Evolutionary conservation across 92 coral and sea anemone genomes (phyloP), one percentile per base, ranked within the genome.

Genomic region (Actinernus sp.): DNA sequence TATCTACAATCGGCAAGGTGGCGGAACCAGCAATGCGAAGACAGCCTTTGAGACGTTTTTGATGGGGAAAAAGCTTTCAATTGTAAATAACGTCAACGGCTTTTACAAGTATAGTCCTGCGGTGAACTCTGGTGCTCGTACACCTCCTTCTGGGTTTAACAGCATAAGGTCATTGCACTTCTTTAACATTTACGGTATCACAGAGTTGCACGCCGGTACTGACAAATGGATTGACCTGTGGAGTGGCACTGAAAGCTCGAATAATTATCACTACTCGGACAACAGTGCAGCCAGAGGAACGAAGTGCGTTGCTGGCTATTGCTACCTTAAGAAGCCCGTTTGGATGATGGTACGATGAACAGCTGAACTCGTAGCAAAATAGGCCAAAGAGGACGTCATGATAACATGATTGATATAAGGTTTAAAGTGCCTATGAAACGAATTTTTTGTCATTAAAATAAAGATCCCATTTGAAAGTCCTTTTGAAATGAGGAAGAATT

Each of bases 301-400:
- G 27, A 84, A 84, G 37, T 84, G 90, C 34, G 64, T 84, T 47
- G 90, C 90, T 6, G 90, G 90, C 49, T 85, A 85, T 74, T 83
- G 90, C 25, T 57, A 56, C 22, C 83, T 59, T 65, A 36, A 61
- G 32, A 83, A 72, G 33, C 90, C 90, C 0, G 63, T 83, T 52
- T 83, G 90, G 90, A 32, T 83, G 31, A 83, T 83, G 90, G 90
- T 83, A 25, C 90, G 90, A 29, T 82, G n/a, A n/a, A n/a, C n/a
- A n/a, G n/a, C n/a, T n/a, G n/a, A n/a, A n/a, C n/a, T n/a, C n/a
- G n/a, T n/a, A n/a, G n/a, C n/a, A n/a, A n/a, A n/a, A n/a, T n/a
- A n/a, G n/a, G n/a, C n/a, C n/a, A n/a, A n/a, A n/a, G n/a, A n/a
- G n/a, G n/a, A n/a, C n/a, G n/a, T n/a, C n/a, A n/a, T n/a, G n/a